Conservation (phyloP, 2,888 invertebrate genomes). For the Oxyscelio sp. region DNA sequence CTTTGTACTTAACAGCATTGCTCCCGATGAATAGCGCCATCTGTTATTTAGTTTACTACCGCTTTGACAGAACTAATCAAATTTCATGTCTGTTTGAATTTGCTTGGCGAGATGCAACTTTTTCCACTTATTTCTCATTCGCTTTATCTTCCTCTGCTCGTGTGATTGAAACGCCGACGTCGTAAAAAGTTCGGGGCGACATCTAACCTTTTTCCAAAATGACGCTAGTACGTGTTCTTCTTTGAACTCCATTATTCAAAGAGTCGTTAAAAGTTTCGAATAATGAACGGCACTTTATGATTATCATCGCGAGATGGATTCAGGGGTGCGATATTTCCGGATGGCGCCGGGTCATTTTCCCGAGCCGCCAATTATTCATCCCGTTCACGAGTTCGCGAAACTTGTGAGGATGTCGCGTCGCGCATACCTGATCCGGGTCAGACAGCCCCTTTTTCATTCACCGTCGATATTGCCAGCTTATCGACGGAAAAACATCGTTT, state of each 20-base stretch:
- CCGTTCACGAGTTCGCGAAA: slow-evolving; percentile 68
- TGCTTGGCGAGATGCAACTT: slow-evolving; percentile 20
- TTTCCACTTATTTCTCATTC: slow-evolving; percentile 7
- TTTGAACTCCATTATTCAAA: too few relatives aligned
- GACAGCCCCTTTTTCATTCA: slow-evolving; percentile 28
- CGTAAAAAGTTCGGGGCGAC: background rate
- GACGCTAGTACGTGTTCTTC: too few relatives aligned
- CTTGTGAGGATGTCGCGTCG: slow-evolving; percentile 37
- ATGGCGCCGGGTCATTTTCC: too few relatives aligned
- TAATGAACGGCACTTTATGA: too few relatives aligned
- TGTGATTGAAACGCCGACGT: background rate
- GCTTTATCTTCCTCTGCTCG: background rate
- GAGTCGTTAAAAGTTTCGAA: too few relatives aligned
- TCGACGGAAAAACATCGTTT: slow-evolving; percentile 48
- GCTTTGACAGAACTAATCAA: slow-evolving; percentile 50
- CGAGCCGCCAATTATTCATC: slow-evolving; percentile 59
- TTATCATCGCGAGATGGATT: too few relatives aligned
- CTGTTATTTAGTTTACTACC: slow-evolving; percentile 26
- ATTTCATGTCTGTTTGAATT: slow-evolving; percentile 38
- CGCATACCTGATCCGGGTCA: slow-evolving; percentile 43
- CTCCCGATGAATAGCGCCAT: slow-evolving; percentile 48
- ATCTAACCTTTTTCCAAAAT: too few relatives aligned
- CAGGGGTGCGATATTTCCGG: too few relatives aligned
- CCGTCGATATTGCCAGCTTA: slow-evolving; percentile 32
- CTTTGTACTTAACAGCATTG: slow-evolving; percentile 9